Conservation (phyloP, 2,888 invertebrate genomes). For the Lasius platythorax region DNA sequence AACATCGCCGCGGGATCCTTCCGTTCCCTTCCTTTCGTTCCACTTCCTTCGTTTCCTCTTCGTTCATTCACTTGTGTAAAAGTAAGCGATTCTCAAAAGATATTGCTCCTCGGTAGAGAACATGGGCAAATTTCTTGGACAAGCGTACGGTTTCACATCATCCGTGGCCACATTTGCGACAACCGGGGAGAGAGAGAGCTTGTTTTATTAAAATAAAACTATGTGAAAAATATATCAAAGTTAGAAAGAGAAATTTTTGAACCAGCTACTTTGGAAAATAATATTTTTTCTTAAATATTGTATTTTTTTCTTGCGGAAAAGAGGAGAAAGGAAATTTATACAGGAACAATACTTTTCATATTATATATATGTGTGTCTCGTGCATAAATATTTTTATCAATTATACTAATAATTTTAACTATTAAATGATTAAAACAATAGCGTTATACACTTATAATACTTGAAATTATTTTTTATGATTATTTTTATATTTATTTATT, state of each 20-base stretch:
- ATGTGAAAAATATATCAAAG: not conserved
- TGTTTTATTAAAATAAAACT: not conserved
- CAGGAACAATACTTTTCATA: no score
- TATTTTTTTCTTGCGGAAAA: not conserved
- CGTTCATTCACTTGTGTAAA: constrained; percentile 16
- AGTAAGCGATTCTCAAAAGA: constrained; percentile 51
- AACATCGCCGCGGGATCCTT: constrained; percentile 65
- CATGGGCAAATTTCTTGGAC: constrained; percentile 16
- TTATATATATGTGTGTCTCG: no score
- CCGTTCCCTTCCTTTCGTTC: constrained; percentile 12
- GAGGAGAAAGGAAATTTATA: not conserved
- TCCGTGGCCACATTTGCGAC: not conserved
- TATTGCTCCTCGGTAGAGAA: constrained; percentile 20
- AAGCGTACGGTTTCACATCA: constrained; percentile 21
- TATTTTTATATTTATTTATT: no score
- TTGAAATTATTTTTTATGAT: no score
- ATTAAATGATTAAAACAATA: no score
- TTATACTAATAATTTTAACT: no score
- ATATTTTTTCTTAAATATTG: not conserved
- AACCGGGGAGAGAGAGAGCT: not conserved
- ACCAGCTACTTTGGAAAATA: not conserved
- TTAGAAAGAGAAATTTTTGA: not conserved
- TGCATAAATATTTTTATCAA: no score
- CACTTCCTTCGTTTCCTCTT: not conserved
- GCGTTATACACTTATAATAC: no score